phyloP scores from a whole-genome alignment of 2,888 invertebrate genomes.

The Neelides folsomi region DNA sequence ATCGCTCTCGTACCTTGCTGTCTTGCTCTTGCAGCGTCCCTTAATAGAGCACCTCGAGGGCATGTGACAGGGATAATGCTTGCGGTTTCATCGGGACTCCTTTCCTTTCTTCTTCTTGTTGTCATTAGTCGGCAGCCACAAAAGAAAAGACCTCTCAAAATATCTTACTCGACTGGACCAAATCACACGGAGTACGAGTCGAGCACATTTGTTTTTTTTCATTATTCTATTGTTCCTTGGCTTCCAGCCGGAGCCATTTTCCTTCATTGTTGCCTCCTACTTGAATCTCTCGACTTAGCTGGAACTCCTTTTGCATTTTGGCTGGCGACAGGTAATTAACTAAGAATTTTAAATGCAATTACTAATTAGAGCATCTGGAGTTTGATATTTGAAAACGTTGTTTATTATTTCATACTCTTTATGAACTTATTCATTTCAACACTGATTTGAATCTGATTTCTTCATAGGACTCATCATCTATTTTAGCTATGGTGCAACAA shows the following conservation, averaged over 20 bases:
- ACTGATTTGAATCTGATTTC: background rate
- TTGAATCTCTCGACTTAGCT: slow-evolving; percentile 46
- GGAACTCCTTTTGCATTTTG: slow-evolving; percentile 51
- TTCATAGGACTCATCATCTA: slow-evolving; percentile 26
- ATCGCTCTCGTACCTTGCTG: slow-evolving; percentile 28
- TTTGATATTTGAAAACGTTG: too few species aligned
- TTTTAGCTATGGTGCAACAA: slow-evolving; percentile 30
- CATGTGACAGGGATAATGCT: slow-evolving; percentile 28
- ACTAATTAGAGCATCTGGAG: too few species aligned
- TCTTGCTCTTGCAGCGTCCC: slow-evolving; percentile 33
- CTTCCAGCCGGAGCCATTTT: slow-evolving; percentile 43
- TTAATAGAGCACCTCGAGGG: slow-evolving; percentile 36
- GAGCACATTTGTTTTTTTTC: slow-evolving; percentile 16
- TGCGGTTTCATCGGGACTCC: slow-evolving; percentile 28
- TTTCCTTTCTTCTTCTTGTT: slow-evolving; percentile 35
- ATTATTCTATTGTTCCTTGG: slow-evolving; percentile 35
- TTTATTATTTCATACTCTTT: too few species aligned
- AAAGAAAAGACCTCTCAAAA: slow-evolving; percentile 17
- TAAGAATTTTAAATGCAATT: background rate
- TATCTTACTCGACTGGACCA: slow-evolving; percentile 6
- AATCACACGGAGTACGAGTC: slow-evolving; percentile 5
- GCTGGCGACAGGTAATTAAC: slow-evolving; percentile 45
- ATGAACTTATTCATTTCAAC: too few species aligned
- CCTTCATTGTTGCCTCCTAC: slow-evolving; percentile 42
- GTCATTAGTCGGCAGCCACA: slow-evolving; percentile 47